These are phyloP conservation scores for Escarpia spicata DNA, from an alignment of 2,888 invertebrate species.

Conservation along the genomic window DNA sequence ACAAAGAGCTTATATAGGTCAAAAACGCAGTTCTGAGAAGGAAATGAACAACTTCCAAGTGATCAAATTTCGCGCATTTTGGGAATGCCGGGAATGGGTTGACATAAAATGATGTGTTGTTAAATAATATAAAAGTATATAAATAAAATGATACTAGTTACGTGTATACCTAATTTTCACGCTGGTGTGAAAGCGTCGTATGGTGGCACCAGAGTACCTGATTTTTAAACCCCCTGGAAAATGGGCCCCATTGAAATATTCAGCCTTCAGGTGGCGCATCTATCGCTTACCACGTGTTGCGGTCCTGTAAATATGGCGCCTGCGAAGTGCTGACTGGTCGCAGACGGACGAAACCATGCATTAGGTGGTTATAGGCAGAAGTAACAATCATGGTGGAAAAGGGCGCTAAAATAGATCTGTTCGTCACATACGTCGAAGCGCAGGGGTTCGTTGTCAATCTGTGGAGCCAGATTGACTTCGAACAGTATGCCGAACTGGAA, in stretches of 20 bases:
- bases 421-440: slow-evolving; percentile 4
- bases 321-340: neutral
- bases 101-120: neutral
- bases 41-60: neutral
- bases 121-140: neutral
- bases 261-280: neutral
- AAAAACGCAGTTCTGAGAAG: neutral
- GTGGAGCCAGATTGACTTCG: neutral
- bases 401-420: neutral
- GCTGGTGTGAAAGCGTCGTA: neutral
- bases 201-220: neutral
- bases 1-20: neutral
- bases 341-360: neutral
- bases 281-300: neutral
- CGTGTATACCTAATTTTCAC: neutral
- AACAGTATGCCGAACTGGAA: slow-evolving; percentile 16
- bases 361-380: neutral
- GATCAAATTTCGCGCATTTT: neutral
- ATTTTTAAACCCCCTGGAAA: neutral
- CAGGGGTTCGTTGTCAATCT: neutral
- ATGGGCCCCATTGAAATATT: neutral
- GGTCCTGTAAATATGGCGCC: slow-evolving; percentile 6
- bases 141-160: neutral
- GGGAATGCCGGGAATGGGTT: neutral
- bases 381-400: neutral